Evolutionary conservation across 2,888 invertebrate genomes (phyloP).

Genomic region (Petrolisthes manimaculis): DNA sequence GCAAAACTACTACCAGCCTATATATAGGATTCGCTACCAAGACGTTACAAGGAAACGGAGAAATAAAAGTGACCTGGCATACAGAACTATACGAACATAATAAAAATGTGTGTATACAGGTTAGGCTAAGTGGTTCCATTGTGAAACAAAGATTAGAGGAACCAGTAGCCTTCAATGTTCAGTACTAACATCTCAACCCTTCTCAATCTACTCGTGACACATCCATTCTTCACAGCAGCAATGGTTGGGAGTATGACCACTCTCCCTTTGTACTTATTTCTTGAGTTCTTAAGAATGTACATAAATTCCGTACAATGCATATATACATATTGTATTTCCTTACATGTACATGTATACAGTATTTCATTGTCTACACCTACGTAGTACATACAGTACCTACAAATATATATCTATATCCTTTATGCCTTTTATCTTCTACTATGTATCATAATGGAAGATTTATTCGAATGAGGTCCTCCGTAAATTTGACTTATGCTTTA

Average conservation of each 20-base stretch:
- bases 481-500: neutral
- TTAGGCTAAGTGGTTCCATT: too few relatives aligned
- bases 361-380: neutral
- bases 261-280: conserved; percentile 56
- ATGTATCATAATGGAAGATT: conserved; percentile 10
- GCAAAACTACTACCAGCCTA: too few relatives aligned
- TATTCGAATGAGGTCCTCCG: neutral
- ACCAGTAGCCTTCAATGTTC: neutral
- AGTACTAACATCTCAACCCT: conserved; percentile 25
- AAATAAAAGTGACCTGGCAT: too few relatives aligned
- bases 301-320: neutral
- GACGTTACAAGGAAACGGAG: too few relatives aligned
- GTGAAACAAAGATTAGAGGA: too few relatives aligned
- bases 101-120: too few relatives aligned
- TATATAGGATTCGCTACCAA: too few relatives aligned
- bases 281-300: conserved; percentile 22
- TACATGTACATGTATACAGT: conserved; percentile 9
- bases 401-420: neutral
- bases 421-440: neutral
- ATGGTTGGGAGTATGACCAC: conserved; percentile 36
- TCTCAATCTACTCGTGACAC: conserved; percentile 40
- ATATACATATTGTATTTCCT: neutral
- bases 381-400: neutral
- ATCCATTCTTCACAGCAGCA: conserved; percentile 24
- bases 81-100: too few relatives aligned